phyloP scores from a whole-genome alignment of 2,888 invertebrate genomes.

The Cosmorhoe ocellata region DNA sequence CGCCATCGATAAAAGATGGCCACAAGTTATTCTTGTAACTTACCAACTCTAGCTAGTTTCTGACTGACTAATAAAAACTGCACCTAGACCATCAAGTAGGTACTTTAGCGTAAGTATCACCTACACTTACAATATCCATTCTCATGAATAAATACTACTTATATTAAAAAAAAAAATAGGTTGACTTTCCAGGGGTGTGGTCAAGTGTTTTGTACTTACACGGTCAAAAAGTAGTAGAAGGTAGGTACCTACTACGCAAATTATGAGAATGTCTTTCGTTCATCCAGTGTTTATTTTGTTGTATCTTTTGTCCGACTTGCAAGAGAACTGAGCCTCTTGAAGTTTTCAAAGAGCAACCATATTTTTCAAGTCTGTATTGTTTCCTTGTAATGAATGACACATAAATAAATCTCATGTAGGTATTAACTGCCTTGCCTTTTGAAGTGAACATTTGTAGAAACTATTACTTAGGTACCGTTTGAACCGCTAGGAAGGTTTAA shows the following conservation, averaged over 20 bases:
- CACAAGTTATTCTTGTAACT: too few relatives aligned
- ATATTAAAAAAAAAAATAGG: constrained; percentile 22
- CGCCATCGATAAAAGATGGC: too few relatives aligned
- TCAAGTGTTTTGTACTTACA: constrained; percentile 25
- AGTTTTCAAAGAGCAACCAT: constrained; percentile 44
- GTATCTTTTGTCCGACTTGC: constrained; percentile 45
- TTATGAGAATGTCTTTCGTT: constrained; percentile 52
- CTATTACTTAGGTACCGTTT: neutral
- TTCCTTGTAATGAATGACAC: constrained; percentile 24
- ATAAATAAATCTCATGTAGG: constrained; percentile 23
- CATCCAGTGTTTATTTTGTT: constrained; percentile 45
- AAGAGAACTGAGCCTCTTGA: constrained; percentile 41
- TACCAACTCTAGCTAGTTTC: too few relatives aligned
- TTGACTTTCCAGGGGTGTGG: constrained; percentile 37
- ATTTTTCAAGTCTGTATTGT: constrained; percentile 41
- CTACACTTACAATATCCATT: too few relatives aligned
- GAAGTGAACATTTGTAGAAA: constrained; percentile 19
- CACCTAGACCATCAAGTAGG: too few relatives aligned
- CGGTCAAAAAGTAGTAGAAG: too few relatives aligned
- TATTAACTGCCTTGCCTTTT: too few relatives aligned
- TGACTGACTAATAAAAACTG: too few relatives aligned
- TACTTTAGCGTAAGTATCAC: too few relatives aligned
- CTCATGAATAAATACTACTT: too few relatives aligned
- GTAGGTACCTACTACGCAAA: constrained; percentile 26
- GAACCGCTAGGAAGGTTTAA: neutral